Percentiles rank a stretch among this genome's conserved stretches.
Evolutionary conservation across 2,113 vertebrate species (phyloP).

Genomic region (Heteronetta atricapilla): DNA sequence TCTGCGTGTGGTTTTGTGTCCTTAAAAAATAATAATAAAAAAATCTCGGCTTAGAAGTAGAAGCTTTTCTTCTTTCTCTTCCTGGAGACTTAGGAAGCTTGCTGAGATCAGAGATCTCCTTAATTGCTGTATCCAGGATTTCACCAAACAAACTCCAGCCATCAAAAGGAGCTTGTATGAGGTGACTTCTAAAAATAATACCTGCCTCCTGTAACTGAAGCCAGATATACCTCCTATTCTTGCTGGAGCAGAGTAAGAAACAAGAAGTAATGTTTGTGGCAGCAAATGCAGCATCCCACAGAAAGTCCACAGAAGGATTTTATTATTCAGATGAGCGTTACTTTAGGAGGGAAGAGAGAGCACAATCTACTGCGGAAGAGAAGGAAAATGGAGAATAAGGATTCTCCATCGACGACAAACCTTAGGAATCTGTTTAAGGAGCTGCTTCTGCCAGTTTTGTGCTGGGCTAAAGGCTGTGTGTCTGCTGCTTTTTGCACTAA

Average conservation of each 20-base stretch:
- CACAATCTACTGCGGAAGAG: neutral
- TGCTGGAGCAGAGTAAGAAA: slow-evolving; percentile 14
- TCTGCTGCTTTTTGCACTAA: neutral
- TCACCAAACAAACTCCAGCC: slow-evolving; percentile 43
- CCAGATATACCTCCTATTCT: slow-evolving; percentile 50
- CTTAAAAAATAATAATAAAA: slow-evolving; percentile 8
- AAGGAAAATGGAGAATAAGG: neutral
- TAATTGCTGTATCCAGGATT: slow-evolving; percentile 47
- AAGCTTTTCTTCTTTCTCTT: slow-evolving; percentile 17
- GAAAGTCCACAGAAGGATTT: slow-evolving; percentile 1
- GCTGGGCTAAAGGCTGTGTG: neutral
- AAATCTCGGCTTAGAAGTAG: neutral
- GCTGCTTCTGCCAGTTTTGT: neutral
- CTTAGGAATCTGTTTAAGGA: neutral
- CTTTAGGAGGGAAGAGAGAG: neutral
- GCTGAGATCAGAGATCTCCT: slow-evolving; percentile 52
- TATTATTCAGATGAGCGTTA: neutral
- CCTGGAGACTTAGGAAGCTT: neutral
- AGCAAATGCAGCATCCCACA: slow-evolving; percentile 39
- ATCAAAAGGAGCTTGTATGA: slow-evolving; percentile 46
- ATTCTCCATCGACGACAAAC: neutral
- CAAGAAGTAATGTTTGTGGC: neutral
- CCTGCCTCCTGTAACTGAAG: slow-evolving; percentile 49
- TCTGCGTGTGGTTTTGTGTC: neutral
- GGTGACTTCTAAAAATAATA: slow-evolving; percentile 59